Percentiles rank a stretch among this genome's conserved stretches.
Evolutionary conservation across 2,113 vertebrate species (phyloP).

Genomic region (Apeltes quadracus): DNA sequence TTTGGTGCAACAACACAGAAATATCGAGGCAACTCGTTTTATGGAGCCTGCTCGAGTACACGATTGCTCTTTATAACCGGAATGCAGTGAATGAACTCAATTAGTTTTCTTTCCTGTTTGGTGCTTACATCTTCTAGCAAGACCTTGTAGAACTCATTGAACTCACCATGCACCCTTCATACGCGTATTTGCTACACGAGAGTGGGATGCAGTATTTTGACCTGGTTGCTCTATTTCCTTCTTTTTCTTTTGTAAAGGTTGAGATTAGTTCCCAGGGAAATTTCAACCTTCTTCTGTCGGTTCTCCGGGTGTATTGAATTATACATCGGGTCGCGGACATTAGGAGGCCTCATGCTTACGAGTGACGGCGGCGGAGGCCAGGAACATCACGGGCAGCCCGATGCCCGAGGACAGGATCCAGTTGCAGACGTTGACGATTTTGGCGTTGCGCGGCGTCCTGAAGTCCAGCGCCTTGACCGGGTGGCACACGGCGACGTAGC

Average conservation of each 20-base stretch:
- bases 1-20: conserved; percentile 19
- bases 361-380: conserved; percentile 87
- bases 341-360: no score
- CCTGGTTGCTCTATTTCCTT: background rate
- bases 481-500: conserved; percentile 97
- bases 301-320: no score
- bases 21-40: background rate
- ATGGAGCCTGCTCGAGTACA: background rate
- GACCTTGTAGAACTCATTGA: background rate
- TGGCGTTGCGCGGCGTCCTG: conserved; percentile 94
- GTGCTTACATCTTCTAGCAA: background rate
- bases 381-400: conserved; percentile 98
- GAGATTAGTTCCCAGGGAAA: no score
- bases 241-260: background rate
- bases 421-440: conserved; percentile 98
- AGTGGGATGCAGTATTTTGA: background rate
- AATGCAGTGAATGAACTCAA: conserved; percentile 2
- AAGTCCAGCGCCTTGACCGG: conserved; percentile 97
- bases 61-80: conserved; percentile 4
- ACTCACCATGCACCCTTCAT: no score
- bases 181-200: background rate
- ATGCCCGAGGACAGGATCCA: conserved; percentile 98
- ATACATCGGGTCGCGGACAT: no score
- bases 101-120: background rate
- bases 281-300: no score